Evolutionary conservation across 2,113 vertebrate species (phyloP), one percentile per base, ranked within the genome.

Genomic region (Butorides virescens): DNA sequence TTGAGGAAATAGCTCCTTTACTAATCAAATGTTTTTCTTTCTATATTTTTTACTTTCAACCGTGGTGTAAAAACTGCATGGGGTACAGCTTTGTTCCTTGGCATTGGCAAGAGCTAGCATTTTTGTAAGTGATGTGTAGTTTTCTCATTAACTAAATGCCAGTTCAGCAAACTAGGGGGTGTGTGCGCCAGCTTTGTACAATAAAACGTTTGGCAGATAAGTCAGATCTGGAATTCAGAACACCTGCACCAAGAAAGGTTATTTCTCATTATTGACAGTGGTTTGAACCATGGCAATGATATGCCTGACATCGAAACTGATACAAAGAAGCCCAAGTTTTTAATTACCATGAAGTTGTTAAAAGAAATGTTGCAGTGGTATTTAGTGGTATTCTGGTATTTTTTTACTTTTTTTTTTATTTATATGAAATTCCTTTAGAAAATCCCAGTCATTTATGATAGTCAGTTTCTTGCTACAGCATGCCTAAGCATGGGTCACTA

Each of bases 21-120:
- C 85, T 95, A 88, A 96, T 97, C 73, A 89, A 93, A 85, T 95
- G 83, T 93, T 97, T 95, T 97, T 95, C 92, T 97, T 97, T 87
- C 94, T 87, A 6, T 90, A 61, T 88, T 91, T 97, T 96, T 95
- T 74, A 90, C 91, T 96, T 96, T 71, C 84, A 86, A 85, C 56
- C 0, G 0, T 94, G 80, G 77, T 58, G 47, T 95, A 95, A 88
- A 93, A 93, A 53, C 95, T 80, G 81, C 77, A 94, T 93, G 95
- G 88, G 93, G 92, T 94, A 58, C 46, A 80, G 86, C 77, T 97
- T 96, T 97, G 89, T 96, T 97, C 71, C 91, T 87, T 91, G 89
- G 92, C 77, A 76, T 34, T 95, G 91, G 94, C 89, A 86, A 91
- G 84, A 91, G 46, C 66, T 92, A 91, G 89, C 86, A 55, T 95